Conservation (phyloP, 2,888 invertebrate species). For the Archaeoteleia sp. region DNA sequence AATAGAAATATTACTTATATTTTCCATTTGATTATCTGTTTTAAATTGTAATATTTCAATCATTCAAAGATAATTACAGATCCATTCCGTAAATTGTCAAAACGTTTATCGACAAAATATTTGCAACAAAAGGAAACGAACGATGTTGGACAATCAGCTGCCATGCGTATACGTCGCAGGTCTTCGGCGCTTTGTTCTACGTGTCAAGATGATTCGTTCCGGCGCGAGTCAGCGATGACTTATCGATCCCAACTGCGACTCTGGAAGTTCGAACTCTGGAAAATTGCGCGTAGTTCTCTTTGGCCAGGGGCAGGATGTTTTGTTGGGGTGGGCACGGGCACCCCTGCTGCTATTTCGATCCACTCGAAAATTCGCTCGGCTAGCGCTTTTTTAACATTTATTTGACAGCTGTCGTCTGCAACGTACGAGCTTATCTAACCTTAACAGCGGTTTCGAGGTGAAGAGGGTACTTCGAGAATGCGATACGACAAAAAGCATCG, state of each 20-base stretch:
- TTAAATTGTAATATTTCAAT: too few relatives aligned
- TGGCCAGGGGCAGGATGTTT: constrained; percentile 57
- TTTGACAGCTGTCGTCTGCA: constrained; percentile 75
- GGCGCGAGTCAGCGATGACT: constrained; percentile 61
- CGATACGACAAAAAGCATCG: background rate
- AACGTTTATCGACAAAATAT: background rate
- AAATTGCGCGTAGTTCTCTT: constrained; percentile 58
- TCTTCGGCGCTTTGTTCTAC: constrained; percentile 52
- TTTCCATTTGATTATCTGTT: too few relatives aligned
- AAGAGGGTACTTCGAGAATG: constrained; percentile 27
- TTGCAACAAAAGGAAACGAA: constrained; percentile 13
- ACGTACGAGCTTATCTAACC: constrained; percentile 52
- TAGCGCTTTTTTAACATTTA: constrained; percentile 73
- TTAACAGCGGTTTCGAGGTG: constrained; percentile 31
- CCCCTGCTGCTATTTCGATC: constrained; percentile 64
- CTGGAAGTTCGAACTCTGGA: constrained; percentile 61
- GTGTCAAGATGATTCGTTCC: constrained; percentile 58
- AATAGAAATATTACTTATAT: too few relatives aligned
- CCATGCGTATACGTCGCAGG: constrained; percentile 10
- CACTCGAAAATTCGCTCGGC: constrained; percentile 74
- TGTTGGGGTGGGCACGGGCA: constrained; percentile 63
- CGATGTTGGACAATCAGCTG: constrained; percentile 19
- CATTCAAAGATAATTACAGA: too few relatives aligned
- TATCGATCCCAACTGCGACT: constrained; percentile 60
- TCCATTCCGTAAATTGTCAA: too few relatives aligned